Evolutionary conservation across 2,888 invertebrate genomes (phyloP), one percentile per base, ranked within the genome.

Genomic region (Acleris laterana): DNA sequence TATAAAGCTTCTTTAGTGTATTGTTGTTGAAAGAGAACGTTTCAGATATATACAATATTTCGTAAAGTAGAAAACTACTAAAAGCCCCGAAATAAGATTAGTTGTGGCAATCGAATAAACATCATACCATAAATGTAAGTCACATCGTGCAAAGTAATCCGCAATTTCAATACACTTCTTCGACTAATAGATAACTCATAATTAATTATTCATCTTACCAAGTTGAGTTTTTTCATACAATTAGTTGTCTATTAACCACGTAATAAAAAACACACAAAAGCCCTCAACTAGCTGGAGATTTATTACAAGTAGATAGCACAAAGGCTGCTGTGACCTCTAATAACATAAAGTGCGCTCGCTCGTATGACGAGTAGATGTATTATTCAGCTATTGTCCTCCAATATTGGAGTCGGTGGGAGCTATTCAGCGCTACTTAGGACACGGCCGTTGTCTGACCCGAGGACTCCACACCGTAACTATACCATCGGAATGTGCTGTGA

Each of bases 371-470:
- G 69, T 63, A 62, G 65, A 70, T 70, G 63, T 71, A 71, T 80
- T 76, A 82, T 81, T 79, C 78, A 73, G 69, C 87, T 80, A 89
- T 91, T 90, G 89, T 91, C 84, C 85, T 83, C 89, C 83, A 87
- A 88, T 90, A 86, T 82, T 77, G 85, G 82, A 70, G 79, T 62
- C 58, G 76, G 74, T 80, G 79, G 77, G 80, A 71, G 77, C 76
- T 73, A 83, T 84, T 84, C 74, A 84, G 80, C 78, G 74, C 74
- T 59, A 74, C 81, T 83, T 81, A 66, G 17, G 32, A 48, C 56
- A 9, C 66, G 46, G 56, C 48, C 32, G 32, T 32, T 66, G 61
- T 66, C 61, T 49, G 55, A 55, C 46, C 57, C 25, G 25, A 66
- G 25, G 46, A 57, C 25, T 57, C 25, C 50, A 44, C 48, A 28